Evolutionary conservation across 2,797 vertebrate species (phyloP), one percentile per base, ranked within the genome.

Genomic region (Clarias platycephalus): DNA sequence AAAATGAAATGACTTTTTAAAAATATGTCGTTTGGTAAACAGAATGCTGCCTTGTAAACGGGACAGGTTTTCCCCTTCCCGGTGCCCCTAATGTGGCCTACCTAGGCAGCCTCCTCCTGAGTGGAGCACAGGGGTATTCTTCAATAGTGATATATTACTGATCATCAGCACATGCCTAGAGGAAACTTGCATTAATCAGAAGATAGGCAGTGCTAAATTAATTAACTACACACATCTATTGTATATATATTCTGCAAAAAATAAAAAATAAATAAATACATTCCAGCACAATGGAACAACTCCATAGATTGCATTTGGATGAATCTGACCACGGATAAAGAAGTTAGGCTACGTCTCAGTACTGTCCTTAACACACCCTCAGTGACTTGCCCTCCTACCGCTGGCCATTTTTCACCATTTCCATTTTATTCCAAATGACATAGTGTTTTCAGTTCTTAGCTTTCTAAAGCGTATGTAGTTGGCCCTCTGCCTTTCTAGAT

Each of bases 101-200:
- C 24, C 7, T 44, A 20, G 77, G 62, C 63, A 55, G 44, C 79
- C 63, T 81, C 40, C 63, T 81, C 49, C 79, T 81, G 79, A 81
- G 79, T 55, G 15, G 40, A 67, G 34, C 79, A 67, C 26, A 67
- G 62, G 79, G 63, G 22, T 66, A 53, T 5, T 53, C 28, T 64
- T 80, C 37, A 2, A 26, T 80, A 80, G 55, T 37, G 74, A 78
- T 78, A 62, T 40, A 5, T 18, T n/a, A 63, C 58, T 67, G 79
- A 67, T 67, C 5, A 67, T 55, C 79, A 26, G 44, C 63, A 81
- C 44, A 16, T 81, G 79, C 44, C 79, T 81, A 81, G 79, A 81
- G 62, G 44, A 81, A 67, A 67, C 58, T 86, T 88, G 88, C 88
- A 87, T 87, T 87, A 44, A 70, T 87, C 72, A 77, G 67, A 85